Evolutionary conservation across 2,888 invertebrate species (phyloP), one percentile per base, ranked within the genome.

Genomic region (Pardosa pseudoannulata): DNA sequence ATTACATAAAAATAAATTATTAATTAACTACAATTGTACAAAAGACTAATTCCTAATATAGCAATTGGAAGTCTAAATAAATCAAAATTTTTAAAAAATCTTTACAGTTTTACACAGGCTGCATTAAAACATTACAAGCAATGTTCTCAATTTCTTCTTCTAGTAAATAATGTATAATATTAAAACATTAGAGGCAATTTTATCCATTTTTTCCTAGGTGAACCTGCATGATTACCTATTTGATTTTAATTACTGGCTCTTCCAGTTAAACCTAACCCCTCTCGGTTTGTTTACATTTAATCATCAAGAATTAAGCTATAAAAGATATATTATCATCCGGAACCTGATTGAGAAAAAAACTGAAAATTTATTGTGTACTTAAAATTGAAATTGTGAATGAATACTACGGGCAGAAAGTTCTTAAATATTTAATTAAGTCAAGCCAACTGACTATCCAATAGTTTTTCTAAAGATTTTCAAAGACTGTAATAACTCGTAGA

Each of bases 361-460:
- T 56, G 56, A 56, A 56, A 56, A 23, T 23, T 0, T 23, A 56
- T 56, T 56, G 23, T 56, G 23, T 56, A 23, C 23, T 56, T 16
- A 56, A 2, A 19, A 46, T 6, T 46, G 46, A 16, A 13, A 16
- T 16, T 46, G 13, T 16, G 46, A 16, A 16, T 16, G 2, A 46
- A 16, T 16, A 46, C 16, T 2, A 9, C 5, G 2, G 16, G 5
- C 3, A 16, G 1, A 23, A 2, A 56, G 7, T 56, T 23, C 3
- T 23, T 23, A 41, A 56, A 36, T 71, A 70, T 79, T 79, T 79
- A 79, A 79, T 79, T 71, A 79, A 41, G 71, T 67, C 68, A 50
- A 56, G 68, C 46, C 41, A 28, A 64, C 41, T 41, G 71, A 62
- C 71, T 64, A 41, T 65, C 41, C 23, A 56, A 56, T 56, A 56